Conservation (phyloP, 2,113 vertebrate genomes). For the Gopherus evgoodei region DNA sequence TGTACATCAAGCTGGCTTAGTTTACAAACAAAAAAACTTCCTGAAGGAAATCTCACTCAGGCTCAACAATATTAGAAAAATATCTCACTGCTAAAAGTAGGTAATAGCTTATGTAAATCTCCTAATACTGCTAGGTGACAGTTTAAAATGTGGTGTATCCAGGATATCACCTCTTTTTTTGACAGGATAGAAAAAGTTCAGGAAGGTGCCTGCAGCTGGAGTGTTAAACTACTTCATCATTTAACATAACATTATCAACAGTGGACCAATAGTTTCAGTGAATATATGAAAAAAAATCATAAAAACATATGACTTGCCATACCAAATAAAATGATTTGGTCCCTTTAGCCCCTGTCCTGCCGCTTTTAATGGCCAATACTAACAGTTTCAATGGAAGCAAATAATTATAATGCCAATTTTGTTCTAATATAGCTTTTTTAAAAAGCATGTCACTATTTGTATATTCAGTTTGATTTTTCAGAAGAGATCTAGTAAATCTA, state of each 20-base stretch:
- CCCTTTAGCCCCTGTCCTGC: neutral
- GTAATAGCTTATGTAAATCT: conserved; percentile 40
- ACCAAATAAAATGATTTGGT: neutral
- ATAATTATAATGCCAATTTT: neutral
- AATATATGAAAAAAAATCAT: neutral
- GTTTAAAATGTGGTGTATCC: neutral
- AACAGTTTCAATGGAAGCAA: neutral
- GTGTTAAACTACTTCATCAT: neutral
- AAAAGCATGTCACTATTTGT: neutral
- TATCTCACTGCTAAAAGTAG: conserved; percentile 19
- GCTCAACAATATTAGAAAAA: conserved; percentile 37
- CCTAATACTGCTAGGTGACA: conserved; percentile 16
- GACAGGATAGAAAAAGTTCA: neutral
- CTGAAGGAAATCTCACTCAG: conserved; percentile 29
- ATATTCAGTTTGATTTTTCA: fast-evolving
- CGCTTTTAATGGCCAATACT: neutral
- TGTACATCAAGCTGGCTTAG: conserved; percentile 4
- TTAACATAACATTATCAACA: neutral
- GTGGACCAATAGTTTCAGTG: neutral
- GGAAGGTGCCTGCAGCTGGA: neutral
- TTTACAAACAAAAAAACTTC: neutral
- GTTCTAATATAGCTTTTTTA: neutral
- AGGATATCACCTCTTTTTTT: neutral
- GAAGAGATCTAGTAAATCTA: neutral
- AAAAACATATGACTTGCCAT: neutral